Percentiles rank a stretch among this genome's conserved stretches.
phyloP scores from a whole-genome alignment of 2,113 vertebrate species.

The Cygnus atratus region DNA sequence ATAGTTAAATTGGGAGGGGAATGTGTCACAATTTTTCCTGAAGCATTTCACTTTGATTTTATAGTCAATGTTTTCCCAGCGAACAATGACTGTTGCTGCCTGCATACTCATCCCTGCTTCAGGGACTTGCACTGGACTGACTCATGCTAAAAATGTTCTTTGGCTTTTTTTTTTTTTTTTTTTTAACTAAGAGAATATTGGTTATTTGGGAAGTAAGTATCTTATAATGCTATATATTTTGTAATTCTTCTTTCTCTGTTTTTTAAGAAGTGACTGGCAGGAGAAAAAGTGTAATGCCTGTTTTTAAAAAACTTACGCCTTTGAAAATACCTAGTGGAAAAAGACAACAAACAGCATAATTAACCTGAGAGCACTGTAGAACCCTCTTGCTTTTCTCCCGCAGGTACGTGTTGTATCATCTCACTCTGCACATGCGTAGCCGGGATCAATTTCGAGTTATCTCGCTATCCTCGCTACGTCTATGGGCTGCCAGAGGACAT shows the following conservation, averaged over 20 bases:
- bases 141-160: too few relatives aligned
- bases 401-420: constrained; percentile 95
- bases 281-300: background rate
- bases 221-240: background rate
- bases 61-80: too few relatives aligned
- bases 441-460: constrained; percentile 94
- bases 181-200: background rate
- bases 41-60: too few relatives aligned
- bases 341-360: background rate
- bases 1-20: too few relatives aligned
- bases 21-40: too few relatives aligned
- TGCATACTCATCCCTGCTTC: too few relatives aligned
- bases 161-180: too few relatives aligned
- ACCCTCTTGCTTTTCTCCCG: constrained; percentile 33
- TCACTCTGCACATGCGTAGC: constrained; percentile 94
- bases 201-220: background rate
- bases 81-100: too few relatives aligned
- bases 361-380: constrained; percentile 25
- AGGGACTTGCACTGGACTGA: too few relatives aligned
- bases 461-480: constrained; percentile 90
- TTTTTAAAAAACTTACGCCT: background rate
- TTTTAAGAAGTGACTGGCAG: background rate
- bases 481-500: constrained; percentile 94
- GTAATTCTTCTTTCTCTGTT: background rate
- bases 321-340: background rate